Evolutionary conservation across 1,140 invertebrate genomes (phyloP), one percentile per base, ranked within the genome.

Genomic region (Temnothorax longispinosus): DNA sequence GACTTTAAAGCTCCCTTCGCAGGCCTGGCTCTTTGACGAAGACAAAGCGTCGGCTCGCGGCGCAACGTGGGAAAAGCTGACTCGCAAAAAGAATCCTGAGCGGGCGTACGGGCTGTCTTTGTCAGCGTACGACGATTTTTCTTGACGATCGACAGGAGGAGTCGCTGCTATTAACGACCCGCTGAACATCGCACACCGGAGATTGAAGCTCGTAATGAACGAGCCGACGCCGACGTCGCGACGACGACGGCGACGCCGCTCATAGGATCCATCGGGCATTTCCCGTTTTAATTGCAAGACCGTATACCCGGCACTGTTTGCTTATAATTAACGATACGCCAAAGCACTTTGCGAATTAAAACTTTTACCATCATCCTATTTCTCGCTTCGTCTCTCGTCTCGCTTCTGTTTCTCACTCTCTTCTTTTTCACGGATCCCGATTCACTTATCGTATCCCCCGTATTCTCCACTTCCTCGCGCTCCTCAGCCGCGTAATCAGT

Each of bases 241-340:
- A 41, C 62, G 76, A 11, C 56, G 71, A 52, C 44, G 54, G 10
- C 38, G 65, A 21, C 15, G 54, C 6, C 7, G 56, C 60, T 77
- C 58, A 38, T 65, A 65, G 60, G 41, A 52, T 65, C 44, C 62
- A 65, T 77, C 21, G 56, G 35, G 71, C 56, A 52, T 62, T 87
- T 87, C 86, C 54, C 65, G 41, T 78, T 82, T 88, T 81, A 86
- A 86, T 86, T 86, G 76, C 76, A 64, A 56, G 44, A 18, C 52
- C 62, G 41, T 50, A 27, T 27, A 71, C 32, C 54, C 15, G 8
- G 27, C 56, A 81, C 76, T 81, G 85, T 86, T 86, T 86, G 65
- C 52, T 86, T 86, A 86, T 81, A 86, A 86, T 86, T 86, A 86
- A 86, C 76, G 76, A 56, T 81, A 72, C 54, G 85, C 71, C 52